Evolutionary conservation across 2,888 invertebrate species (phyloP).

Genomic region (Agonum fuliginosum): DNA sequence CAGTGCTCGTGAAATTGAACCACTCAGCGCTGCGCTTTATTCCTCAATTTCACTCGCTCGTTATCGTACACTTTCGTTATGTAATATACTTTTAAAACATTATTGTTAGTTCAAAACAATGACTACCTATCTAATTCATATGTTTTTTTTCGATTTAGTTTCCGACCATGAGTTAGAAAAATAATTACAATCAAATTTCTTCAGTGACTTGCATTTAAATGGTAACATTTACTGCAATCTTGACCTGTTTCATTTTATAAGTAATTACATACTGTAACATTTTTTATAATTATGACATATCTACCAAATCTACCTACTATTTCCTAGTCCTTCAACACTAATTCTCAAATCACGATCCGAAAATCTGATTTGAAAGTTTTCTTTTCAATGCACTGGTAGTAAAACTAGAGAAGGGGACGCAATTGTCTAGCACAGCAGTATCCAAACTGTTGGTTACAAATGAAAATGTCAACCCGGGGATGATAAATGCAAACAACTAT

Average conservation of each 20-base stretch:
- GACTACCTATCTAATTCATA: too few species aligned
- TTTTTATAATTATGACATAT: slow-evolving; percentile 23
- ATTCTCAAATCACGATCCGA: slow-evolving; percentile 22
- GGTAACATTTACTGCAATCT: background rate
- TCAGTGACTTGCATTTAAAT: background rate
- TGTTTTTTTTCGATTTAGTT: background rate
- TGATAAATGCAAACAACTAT: too few species aligned
- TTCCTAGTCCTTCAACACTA: slow-evolving; percentile 20
- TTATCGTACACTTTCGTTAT: too few species aligned
- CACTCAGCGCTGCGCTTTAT: too few species aligned
- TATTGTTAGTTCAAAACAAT: too few species aligned
- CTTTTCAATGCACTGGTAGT: background rate
- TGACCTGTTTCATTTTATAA: slow-evolving; percentile 24
- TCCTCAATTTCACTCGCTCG: too few species aligned
- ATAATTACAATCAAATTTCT: slow-evolving; percentile 2
- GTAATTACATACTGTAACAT: slow-evolving; percentile 12
- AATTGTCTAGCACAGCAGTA: background rate
- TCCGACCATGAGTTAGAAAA: slow-evolving; percentile 3
- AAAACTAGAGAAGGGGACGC: slow-evolving; percentile 6
- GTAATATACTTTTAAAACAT: too few species aligned
- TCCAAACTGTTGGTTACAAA: background rate
- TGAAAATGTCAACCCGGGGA: too few species aligned
- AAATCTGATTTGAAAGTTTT: slow-evolving; percentile 38
- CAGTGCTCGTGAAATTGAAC: too few species aligned
- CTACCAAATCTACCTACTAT: background rate